Evolutionary conservation across 2,113 vertebrate genomes (phyloP).

Genomic region (Anhinga rufa): DNA sequence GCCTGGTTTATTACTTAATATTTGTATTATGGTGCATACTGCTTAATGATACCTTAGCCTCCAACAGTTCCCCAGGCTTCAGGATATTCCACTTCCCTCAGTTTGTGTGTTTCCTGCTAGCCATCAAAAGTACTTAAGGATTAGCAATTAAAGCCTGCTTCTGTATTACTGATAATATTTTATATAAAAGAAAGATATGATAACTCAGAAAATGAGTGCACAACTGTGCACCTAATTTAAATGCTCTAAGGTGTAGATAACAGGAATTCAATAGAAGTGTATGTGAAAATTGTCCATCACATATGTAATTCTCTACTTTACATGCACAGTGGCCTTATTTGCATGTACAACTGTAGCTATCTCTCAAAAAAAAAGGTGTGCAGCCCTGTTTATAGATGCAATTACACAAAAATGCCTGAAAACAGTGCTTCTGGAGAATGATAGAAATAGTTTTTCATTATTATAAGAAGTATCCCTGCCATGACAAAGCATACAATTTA

Average conservation of each 20-base stretch:
- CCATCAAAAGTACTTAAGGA: neutral
- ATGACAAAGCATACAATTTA: neutral
- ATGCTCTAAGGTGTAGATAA: neutral
- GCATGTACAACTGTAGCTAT: neutral
- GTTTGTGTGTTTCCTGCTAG: neutral
- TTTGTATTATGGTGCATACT: neutral
- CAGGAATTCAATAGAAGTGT: neutral
- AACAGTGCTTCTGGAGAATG: neutral
- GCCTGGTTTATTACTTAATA: neutral
- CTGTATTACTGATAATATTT: neutral
- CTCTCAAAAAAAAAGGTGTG: neutral
- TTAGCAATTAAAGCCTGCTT: neutral
- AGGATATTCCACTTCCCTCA: neutral
- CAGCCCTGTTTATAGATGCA: neutral
- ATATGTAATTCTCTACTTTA: neutral
- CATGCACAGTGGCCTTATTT: neutral
- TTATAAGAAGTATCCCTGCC: neutral
- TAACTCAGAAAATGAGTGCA: neutral
- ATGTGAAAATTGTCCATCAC: neutral
- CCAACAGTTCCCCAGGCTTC: neutral
- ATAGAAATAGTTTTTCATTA: neutral
- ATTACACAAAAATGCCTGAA: neutral
- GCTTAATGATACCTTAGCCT: neutral
- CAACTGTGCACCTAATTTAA: neutral
- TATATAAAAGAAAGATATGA: neutral